Conservation (phyloP, 2,888 invertebrate species). For the Arrhopalites spinosus region DNA sequence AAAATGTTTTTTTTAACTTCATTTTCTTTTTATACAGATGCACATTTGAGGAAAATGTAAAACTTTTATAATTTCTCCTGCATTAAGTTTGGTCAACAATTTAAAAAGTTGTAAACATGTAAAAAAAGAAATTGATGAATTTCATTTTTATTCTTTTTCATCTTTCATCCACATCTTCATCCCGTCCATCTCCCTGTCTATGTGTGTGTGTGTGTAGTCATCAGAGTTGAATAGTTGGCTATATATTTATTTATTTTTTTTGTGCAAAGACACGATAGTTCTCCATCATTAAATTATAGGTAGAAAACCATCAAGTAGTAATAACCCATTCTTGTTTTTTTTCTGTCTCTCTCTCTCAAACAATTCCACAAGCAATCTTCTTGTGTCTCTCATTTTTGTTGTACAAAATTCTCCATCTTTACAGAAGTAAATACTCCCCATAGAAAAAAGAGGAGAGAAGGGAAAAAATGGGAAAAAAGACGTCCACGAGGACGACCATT, state of each 20-base stretch:
- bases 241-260: conserved; percentile 14
- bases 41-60: too few relatives aligned
- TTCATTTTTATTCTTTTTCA: not conserved
- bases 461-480: too few relatives aligned
- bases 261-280: conserved; percentile 28
- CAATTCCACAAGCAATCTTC: conserved; percentile 26
- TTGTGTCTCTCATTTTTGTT: not conserved
- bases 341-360: conserved; percentile 17
- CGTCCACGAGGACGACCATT: too few relatives aligned
- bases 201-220: not conserved
- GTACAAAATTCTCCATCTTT: not conserved
- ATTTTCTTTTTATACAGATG: too few relatives aligned
- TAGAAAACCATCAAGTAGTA: conserved; percentile 24
- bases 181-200: not conserved
- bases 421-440: not conserved
- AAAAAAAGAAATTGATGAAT: not conserved
- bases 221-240: not conserved
- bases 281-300: conserved; percentile 28
- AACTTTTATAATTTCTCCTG: too few relatives aligned
- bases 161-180: not conserved
- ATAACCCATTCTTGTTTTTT: not conserved
- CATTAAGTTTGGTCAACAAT: conserved; percentile 18
- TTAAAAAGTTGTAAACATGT: conserved; percentile 1
- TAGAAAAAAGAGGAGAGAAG: too few relatives aligned
- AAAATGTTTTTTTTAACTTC: too few relatives aligned